phyloP scores from a whole-genome alignment of 2,113 vertebrate genomes.

The Nothobranchius furzeri region DNA sequence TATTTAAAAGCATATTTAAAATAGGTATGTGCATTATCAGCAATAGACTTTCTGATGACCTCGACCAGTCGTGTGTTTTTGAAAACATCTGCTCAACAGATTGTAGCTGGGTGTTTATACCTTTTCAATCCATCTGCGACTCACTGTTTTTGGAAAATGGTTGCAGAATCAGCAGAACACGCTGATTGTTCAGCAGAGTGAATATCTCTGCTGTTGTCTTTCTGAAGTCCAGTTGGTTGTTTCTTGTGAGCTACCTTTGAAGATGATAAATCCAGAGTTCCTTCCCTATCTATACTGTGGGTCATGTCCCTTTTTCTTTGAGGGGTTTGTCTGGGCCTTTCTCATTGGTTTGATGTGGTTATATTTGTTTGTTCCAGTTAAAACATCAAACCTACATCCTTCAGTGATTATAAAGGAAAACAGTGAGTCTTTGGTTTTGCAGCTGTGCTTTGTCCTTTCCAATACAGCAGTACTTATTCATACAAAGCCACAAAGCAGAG shows the following conservation, averaged over 20 bases:
- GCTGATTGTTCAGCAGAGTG: background rate
- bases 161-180: conserved; percentile 37
- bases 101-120: conserved; percentile 32
- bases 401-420: background rate
- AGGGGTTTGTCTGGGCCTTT: background rate
- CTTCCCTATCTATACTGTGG: background rate
- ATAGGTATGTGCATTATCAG: conserved; percentile 1
- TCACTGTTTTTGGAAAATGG: conserved; percentile 15
- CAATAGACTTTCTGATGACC: background rate
- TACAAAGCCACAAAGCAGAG: background rate
- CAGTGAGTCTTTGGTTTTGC: background rate
- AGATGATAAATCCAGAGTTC: background rate
- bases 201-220: background rate
- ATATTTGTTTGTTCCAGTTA: background rate
- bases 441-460: background rate
- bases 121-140: conserved; percentile 37
- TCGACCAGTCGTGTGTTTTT: conserved; percentile 5
- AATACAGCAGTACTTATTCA: background rate
- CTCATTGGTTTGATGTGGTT: background rate
- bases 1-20: too few relatives aligned
- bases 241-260: conserved; percentile 17
- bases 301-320: background rate
- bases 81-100: conserved; percentile 53
- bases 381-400: background rate
- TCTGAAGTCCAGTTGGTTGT: conserved; percentile 4